Evolutionary conservation across 2,888 invertebrate species (phyloP), one percentile per base, ranked within the genome.

Genomic region (Andrena flavipes): DNA sequence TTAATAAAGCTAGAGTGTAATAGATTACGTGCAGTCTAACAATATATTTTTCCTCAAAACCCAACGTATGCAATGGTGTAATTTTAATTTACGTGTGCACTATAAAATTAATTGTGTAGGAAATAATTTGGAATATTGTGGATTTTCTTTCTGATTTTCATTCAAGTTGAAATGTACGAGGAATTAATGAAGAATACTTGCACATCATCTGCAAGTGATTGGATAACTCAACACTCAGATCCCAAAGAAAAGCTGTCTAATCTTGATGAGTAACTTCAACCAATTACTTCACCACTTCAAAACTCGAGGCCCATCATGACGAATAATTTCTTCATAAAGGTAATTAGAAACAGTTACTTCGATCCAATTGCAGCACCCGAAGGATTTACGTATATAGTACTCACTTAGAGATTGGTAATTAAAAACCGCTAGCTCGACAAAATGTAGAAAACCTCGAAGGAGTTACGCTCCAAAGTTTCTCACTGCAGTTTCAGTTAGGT

Each of bases 341-440:
- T 20, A 68, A 33, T 56, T 35, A 54, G 16, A 20, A 23, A 54
- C 54, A 56, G 33, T 35, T 68, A 35, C 60, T n/a, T 20, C 20
- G 16, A 65, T 29, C 49, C 7, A 49, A 49, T 13, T 6, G n/a
- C 49, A 56, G 13, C 20, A n/a, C 1, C 29, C 30, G 16, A 54
- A 54, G 23, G 54, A 54, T 54, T 54, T 23, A 7, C 23, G 20
- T 7, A 20, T 23, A 23, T 49, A 23, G 6, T 23, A 56, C 8
- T 26, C 23, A 54, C 8, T 20, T 54, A 0, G 6, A 54, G 56
- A 8, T 20, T 10, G 23, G 26, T 26, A 56, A 56, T 56, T 56
- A 56, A 56, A 56, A 5, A 10, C 56, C 56, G 56, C 56, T 56
- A 56, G 10, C 23, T 26, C 23, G 56, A 10, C 26, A 23, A 10